Percentiles rank a stretch among this genome's conserved stretches.
phyloP scores from a whole-genome alignment of 2,888 invertebrate genomes.

The Dyspetes luteomarginatus region DNA sequence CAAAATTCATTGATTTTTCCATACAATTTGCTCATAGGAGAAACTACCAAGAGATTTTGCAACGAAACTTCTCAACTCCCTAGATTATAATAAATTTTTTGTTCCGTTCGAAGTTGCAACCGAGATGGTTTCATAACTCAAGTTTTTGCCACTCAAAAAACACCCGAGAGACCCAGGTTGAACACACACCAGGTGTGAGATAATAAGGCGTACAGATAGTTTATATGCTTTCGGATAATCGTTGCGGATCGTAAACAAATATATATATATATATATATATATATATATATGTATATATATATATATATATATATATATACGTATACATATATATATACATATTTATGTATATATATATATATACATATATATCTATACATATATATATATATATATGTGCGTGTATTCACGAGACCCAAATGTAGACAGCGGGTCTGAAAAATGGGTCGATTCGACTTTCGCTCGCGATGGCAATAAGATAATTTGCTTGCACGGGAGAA shows the following conservation, averaged over 20 bases:
- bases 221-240: slow-evolving; percentile 17
- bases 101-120: neutral
- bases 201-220: slow-evolving; percentile 6
- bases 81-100: neutral
- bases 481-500: slow-evolving; percentile 21
- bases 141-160: slow-evolving; percentile 3
- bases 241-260: neutral
- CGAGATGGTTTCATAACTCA: slow-evolving; percentile 23
- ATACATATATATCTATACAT: neutral
- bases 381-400: slow-evolving; percentile 4
- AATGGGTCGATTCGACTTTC: slow-evolving; percentile 50
- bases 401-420: too few species aligned
- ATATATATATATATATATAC: neutral
- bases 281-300: neutral
- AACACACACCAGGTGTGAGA: slow-evolving; percentile 15
- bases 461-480: slow-evolving; percentile 23
- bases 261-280: neutral
- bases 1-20: neutral
- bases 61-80: neutral
- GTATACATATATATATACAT: neutral
- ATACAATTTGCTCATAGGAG: neutral
- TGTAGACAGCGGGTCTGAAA: neutral
- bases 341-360: neutral
- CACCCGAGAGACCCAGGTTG: neutral
- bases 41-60: neutral